Conservation (phyloP, 2,797 vertebrate genomes). For the Heteromormyrus szaboi region DNA sequence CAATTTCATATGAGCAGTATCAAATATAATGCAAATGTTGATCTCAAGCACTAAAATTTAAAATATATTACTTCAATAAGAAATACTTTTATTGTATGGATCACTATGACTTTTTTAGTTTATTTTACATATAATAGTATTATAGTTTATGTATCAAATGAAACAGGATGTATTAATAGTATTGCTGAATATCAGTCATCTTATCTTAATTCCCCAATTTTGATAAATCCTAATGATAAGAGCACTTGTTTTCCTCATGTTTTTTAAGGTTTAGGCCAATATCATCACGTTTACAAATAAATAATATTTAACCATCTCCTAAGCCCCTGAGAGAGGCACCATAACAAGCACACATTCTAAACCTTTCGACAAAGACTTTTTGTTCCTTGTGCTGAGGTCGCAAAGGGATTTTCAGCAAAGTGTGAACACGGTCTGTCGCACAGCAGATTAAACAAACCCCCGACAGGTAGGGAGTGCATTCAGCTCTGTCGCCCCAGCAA, state of each 20-base stretch:
- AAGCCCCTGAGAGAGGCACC: background rate
- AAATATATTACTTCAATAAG: background rate
- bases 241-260: background rate
- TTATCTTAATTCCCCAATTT: background rate
- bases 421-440: conserved; percentile 40
- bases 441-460: conserved; percentile 41
- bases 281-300: background rate
- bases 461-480: conserved; percentile 19
- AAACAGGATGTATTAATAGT: background rate
- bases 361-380: conserved; percentile 15
- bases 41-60: background rate
- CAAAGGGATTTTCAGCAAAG: conserved; percentile 28
- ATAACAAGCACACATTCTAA: background rate
- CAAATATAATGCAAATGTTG: background rate
- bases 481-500: background rate
- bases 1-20: background rate
- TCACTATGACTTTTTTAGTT: background rate
- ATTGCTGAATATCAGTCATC: background rate
- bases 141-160: background rate
- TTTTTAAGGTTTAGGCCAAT: background rate
- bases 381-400: conserved; percentile 21
- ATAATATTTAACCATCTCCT: background rate
- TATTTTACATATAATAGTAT: background rate
- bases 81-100: background rate
- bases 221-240: background rate